Conservation (phyloP, 1,140 invertebrate genomes). For the Nautilus pompilius region DNA sequence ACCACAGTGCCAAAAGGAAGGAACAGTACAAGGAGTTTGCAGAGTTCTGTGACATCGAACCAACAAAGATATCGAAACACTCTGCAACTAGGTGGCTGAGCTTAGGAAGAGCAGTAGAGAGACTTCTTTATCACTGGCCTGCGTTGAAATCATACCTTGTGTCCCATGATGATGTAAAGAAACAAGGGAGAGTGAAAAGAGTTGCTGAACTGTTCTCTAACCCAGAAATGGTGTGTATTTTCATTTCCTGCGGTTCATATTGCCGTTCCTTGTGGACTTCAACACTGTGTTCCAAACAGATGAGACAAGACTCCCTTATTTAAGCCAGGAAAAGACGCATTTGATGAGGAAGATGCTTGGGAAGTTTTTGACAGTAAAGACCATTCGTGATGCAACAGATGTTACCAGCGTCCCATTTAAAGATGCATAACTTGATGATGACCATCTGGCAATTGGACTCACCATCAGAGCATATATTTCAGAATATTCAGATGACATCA, state of each 20-base stretch:
- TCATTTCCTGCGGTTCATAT: constrained; percentile 8
- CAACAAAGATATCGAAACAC: constrained; percentile 22
- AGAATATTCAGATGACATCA: too few relatives aligned
- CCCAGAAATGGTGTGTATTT: constrained; percentile 13
- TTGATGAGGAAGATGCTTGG: constrained; percentile 11
- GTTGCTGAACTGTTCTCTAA: neutral
- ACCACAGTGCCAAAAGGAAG: constrained; percentile 15
- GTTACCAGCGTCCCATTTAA: neutral
- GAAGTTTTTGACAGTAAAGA: constrained; percentile 5
- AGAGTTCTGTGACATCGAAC: constrained; percentile 15
- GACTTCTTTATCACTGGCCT: constrained; percentile 20
- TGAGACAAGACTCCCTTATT: constrained; percentile 4
- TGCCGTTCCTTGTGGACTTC: constrained; percentile 15
- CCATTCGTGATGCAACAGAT: neutral
- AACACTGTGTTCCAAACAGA: constrained; percentile 15
- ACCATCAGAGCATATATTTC: constrained; percentile 3
- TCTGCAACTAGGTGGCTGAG: constrained; percentile 22
- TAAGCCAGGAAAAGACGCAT: neutral
- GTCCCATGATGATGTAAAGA: constrained; percentile 13
- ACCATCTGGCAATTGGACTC: neutral
- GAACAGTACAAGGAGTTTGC: constrained; percentile 12
- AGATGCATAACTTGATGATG: constrained; percentile 1
- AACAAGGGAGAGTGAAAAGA: constrained; percentile 5
- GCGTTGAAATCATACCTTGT: constrained; percentile 10
- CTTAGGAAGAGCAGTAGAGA: constrained; percentile 10